Percentiles rank a stretch among this genome's conserved stretches.
Conservation (phyloP, 2,113 vertebrate species). For the Budorcas taxicolor region DNA sequence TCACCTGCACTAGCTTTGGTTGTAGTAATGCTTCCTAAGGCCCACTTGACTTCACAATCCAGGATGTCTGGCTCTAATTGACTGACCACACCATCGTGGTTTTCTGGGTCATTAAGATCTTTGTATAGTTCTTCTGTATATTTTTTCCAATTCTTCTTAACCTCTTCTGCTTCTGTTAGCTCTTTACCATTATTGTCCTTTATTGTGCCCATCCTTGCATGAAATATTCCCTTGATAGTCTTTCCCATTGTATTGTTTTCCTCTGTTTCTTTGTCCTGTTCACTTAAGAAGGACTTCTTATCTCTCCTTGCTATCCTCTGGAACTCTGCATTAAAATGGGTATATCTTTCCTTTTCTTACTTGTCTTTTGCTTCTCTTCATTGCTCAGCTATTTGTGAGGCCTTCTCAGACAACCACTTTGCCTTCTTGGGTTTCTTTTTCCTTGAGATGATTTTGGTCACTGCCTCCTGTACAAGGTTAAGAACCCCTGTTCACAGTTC, state of each 20-base stretch:
- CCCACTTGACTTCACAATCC: neutral
- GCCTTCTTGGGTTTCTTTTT: neutral
- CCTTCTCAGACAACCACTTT: neutral
- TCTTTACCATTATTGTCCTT: neutral
- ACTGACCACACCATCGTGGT: neutral
- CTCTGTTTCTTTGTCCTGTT: neutral
- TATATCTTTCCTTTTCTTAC: neutral
- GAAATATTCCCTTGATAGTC: neutral
- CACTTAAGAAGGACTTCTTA: neutral
- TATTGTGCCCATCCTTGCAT: neutral
- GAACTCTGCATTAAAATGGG: neutral
- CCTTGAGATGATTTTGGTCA: neutral
- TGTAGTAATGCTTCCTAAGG: neutral
- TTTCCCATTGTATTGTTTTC: neutral
- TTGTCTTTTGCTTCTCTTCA: neutral
- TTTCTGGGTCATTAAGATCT: neutral
- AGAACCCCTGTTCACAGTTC: neutral
- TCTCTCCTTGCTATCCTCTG: neutral
- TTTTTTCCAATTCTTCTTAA: neutral
- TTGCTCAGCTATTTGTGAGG: neutral
- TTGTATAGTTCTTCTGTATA: neutral
- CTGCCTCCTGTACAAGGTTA: neutral
- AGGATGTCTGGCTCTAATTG: neutral
- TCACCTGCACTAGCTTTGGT: neutral
- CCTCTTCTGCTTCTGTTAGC: neutral